Evolutionary conservation across 2,797 vertebrate species (phyloP).

Genomic region (Numenius phaeopus): DNA sequence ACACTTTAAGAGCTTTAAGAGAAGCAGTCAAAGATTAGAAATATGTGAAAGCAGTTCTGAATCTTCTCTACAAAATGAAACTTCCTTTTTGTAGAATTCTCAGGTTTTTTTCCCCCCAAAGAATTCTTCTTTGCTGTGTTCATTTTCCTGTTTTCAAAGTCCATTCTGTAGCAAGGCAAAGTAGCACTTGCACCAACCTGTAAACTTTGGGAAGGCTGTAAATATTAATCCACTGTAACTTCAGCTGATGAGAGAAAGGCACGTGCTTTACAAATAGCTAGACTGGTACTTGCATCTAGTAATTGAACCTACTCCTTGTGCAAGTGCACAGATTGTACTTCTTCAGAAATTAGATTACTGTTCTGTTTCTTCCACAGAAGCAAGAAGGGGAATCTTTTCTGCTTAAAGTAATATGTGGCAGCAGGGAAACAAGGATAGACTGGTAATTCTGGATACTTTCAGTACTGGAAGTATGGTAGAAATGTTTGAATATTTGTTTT

Average conservation of each 20-base stretch:
- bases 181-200: not conserved
- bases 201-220: not conserved
- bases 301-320: not conserved
- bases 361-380: not conserved
- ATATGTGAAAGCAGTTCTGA: not conserved
- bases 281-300: not conserved
- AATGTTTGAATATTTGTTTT: not conserved
- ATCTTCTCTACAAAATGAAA: not conserved
- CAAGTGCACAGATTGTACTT: not conserved
- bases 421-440: not conserved
- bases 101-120: not conserved
- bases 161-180: not conserved
- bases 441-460: not conserved
- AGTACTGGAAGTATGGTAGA: not conserved
- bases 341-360: not conserved
- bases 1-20: not conserved
- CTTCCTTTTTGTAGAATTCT: not conserved
- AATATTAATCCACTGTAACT: not conserved
- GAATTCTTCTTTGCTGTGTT: not conserved
- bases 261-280: not conserved
- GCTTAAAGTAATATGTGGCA: not conserved
- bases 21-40: not conserved
- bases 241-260: slow-evolving; percentile 16
- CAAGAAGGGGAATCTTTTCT: not conserved
- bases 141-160: not conserved